Evolutionary conservation across 1,140 invertebrate species (phyloP), one percentile per base, ranked within the genome.

Genomic region (Aleiodes sp.): DNA sequence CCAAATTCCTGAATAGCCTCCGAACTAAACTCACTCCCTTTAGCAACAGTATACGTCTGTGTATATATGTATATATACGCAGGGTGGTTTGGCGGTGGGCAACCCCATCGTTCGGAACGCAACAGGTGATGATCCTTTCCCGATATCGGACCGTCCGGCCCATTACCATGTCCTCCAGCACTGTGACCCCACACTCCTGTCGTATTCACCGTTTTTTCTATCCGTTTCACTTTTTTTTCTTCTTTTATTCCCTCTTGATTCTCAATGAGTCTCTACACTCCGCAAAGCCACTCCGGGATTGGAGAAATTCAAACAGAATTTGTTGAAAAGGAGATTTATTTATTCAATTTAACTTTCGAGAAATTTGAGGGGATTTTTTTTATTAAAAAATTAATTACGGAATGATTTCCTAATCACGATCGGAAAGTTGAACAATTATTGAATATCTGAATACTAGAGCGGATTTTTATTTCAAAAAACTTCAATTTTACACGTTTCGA

Each of bases 41-140:
- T 9, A 68, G 29, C 59, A 39, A n/a, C n/a, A n/a, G n/a, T n/a
- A n/a, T n/a, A n/a, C n/a, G n/a, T n/a, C n/a, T n/a, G n/a, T n/a
- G n/a, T n/a, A n/a, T n/a, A n/a, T n/a, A n/a, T n/a, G 14, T 62
- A 62, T 29, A 63, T 59, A 37, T 64, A 33, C 35, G 52, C 28
- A 67, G 28, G 19, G 28, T 59, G 63, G 16, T 80, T 76, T 79
- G 80, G 63, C 67, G 8, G 79, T 76, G 78, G 80, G 65, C 69
- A 84, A 84, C 84, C 84, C 84, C 83, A 83, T 83, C 83, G 79
- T 82, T 82, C 73, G 70, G 43, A 70, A 80, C 73, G 84, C 84
- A 86, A 86, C 84, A 86, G 84, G 84, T 86, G 84, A 86, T 84
- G 84, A 85, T 85, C 77, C 83, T 81, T 84, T 85, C 82, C 80